These are phyloP conservation scores for Sminthurinus aureus DNA, from an alignment of 2,888 invertebrate genomes.

Conservation along the genomic window DNA sequence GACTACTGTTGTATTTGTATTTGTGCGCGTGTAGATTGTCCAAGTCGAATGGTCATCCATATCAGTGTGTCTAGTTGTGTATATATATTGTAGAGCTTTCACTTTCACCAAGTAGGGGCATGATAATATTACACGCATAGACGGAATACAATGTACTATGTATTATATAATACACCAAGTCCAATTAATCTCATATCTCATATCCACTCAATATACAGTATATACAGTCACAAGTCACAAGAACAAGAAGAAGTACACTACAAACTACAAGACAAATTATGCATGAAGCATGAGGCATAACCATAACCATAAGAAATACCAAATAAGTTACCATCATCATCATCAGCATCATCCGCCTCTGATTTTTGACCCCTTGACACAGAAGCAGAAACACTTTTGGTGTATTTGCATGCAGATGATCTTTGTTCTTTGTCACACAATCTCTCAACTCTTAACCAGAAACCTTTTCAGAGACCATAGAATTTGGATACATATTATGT, in stretches of 20 bases:
- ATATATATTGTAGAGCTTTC: constrained; percentile 16
- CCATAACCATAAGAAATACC: background rate
- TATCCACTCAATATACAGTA: too few relatives aligned
- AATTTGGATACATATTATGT: too few relatives aligned
- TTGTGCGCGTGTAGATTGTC: too few relatives aligned
- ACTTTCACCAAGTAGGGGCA: constrained; percentile 28
- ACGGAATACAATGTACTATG: background rate
- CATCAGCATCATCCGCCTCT: constrained; percentile 28
- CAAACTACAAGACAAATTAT: background rate
- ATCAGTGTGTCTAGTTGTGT: background rate
- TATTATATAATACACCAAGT: background rate
- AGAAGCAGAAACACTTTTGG: constrained; percentile 8
- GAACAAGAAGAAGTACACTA: background rate
- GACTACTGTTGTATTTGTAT: too few relatives aligned
- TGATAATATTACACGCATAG: background rate
- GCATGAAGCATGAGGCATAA: constrained; percentile 2
- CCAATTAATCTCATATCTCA: background rate
- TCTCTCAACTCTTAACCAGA: too few relatives aligned
- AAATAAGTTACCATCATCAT: too few relatives aligned
- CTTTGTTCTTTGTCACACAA: too few relatives aligned
- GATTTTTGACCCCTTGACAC: constrained; percentile 31
- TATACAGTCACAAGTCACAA: too few relatives aligned
- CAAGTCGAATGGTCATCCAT: too few relatives aligned
- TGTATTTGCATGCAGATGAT: too few relatives aligned
- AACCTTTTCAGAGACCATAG: too few relatives aligned